Evolutionary conservation across 2,113 vertebrate species (phyloP).

Genomic region (Uria lomvia): DNA sequence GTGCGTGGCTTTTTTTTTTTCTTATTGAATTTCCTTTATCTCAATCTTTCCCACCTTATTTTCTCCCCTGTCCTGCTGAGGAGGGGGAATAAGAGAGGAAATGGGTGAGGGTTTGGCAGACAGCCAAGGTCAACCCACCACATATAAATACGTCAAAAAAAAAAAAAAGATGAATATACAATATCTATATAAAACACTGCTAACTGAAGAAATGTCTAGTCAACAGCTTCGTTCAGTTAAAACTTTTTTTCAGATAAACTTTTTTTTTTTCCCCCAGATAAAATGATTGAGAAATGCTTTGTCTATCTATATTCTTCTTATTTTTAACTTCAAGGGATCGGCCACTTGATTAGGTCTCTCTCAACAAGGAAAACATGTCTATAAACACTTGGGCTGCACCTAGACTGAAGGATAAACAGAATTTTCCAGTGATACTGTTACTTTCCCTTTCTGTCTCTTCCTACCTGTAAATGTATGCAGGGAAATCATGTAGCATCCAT

Average conservation of each 20-base stretch:
- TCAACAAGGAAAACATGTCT: not conserved
- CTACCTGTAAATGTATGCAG: not conserved
- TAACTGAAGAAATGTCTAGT: not conserved
- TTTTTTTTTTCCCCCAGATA: not conserved
- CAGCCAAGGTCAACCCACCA: not conserved
- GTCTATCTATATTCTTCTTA: not conserved
- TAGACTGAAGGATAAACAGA: not conserved
- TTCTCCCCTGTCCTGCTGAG: not conserved
- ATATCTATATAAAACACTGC: not conserved
- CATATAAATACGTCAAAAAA: not conserved
- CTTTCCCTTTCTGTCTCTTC: not conserved
- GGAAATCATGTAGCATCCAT: not conserved
- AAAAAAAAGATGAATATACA: not conserved
- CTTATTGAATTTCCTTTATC: not conserved
- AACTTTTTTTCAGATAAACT: not conserved
- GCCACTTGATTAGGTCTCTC: not conserved
- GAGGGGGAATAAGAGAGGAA: not conserved
- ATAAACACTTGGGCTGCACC: not conserved
- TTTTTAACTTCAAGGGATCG: not conserved
- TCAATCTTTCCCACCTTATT: not conserved
- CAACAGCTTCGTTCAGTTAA: not conserved
- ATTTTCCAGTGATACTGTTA: not conserved
- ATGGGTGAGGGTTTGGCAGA: not conserved
- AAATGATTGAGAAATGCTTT: not conserved
- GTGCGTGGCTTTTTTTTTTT: not conserved